Evolutionary conservation across 2,113 vertebrate species (phyloP), one percentile per base, ranked within the genome.

Genomic region (Furnarius figulus): DNA sequence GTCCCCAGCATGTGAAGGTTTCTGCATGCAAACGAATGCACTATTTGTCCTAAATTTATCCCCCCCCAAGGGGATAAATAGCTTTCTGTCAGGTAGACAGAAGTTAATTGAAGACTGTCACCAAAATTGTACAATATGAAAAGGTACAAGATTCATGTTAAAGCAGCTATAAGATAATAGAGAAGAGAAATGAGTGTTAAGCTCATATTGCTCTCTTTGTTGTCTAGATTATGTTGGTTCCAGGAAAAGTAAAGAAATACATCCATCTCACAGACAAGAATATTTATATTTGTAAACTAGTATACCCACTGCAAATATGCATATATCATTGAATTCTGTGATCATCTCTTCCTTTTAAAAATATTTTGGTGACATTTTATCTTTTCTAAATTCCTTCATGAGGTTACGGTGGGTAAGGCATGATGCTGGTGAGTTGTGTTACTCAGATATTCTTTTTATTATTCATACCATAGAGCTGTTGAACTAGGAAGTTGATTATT

Each of bases 401-500:
- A 90, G 40, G 61, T 89, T 86, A 89, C 93, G 95, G 90, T 61
- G 88, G 80, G 88, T 74, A 77, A 84, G 73, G 59, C 35, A 72
- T 35, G 70, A 24, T 2, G 68, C 81, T 93, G 79, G 59, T 4
- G 63, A 97, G 81, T 35, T 59, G 12, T 24, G 62, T 88, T 85
- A 86, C 95, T 96, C 68, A 92, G 68, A 94, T 80, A 90, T 79
- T 91, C 89, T 79, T 97, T 97, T 97, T 74, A 97, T 97, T 98
- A 97, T 98, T 97, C 96, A 96, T 96, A 72, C 65, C 96, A 96
- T 96, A 95, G 95, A 97, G 93, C 96, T 97, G 95, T 96, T 95
- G 97, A 97, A 97, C 90, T 89, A 96, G 94, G 95, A 97, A 96
- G 95, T 87, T 98, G 94, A 97, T 98, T 97, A 96, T 98, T 97